Conservation (phyloP, 2,888 invertebrate species). For the Lithodes maja region DNA sequence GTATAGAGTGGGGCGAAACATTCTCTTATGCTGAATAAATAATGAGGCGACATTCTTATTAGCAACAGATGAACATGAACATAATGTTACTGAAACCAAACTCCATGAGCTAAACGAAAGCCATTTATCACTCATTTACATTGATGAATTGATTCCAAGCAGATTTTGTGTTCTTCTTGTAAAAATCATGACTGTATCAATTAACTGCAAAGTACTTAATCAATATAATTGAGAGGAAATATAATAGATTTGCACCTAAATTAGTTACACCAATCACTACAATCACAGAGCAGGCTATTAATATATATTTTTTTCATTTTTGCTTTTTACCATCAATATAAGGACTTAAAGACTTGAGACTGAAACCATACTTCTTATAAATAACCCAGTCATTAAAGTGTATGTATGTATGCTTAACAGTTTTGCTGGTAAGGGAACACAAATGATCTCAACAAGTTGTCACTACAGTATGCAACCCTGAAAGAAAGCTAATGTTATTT, state of each 20-base stretch:
- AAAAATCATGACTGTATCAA: slow-evolving; percentile 30
- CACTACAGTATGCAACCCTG: slow-evolving; percentile 2
- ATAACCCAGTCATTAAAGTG: no score
- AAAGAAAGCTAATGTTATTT: background rate
- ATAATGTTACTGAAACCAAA: background rate
- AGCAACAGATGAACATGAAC: background rate
- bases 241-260: slow-evolving; percentile 48
- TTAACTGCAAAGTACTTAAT: slow-evolving; percentile 15
- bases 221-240: background rate
- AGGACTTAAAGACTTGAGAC: no score
- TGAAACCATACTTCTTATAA: no score
- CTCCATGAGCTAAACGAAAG: background rate
- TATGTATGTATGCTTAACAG: background rate
- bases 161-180: background rate
- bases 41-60: background rate
- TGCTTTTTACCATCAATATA: slow-evolving; percentile 1
- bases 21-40: no score
- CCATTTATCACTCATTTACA: background rate
- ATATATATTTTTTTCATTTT: no score
- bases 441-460: background rate
- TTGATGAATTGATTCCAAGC: slow-evolving; percentile 2
- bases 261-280: slow-evolving; percentile 46
- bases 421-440: slow-evolving; percentile 42
- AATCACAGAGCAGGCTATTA: slow-evolving; percentile 59
- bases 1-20: no score